Evolutionary conservation across 2,113 vertebrate genomes (phyloP).

Genomic region (Syngnathus scovelli): DNA sequence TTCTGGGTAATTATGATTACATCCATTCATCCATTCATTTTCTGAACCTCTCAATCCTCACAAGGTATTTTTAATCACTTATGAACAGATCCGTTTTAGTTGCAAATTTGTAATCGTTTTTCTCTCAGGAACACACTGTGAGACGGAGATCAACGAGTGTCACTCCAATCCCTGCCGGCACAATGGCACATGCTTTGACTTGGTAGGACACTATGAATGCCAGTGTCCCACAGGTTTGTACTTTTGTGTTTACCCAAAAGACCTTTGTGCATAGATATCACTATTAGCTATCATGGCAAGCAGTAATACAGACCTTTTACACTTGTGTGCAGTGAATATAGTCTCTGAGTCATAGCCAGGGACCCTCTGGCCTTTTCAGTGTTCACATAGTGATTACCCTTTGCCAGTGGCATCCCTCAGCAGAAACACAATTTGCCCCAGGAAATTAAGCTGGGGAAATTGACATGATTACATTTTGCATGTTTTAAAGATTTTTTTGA

Average conservation of each 20-base stretch:
- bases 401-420: conserved; percentile 8
- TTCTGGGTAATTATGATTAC: background rate
- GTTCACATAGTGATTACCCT: conserved; percentile 25
- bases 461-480: conserved; percentile 11
- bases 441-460: conserved; percentile 12
- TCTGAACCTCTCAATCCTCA: too few relatives aligned
- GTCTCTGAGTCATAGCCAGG: conserved; percentile 10
- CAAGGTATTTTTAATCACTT: background rate
- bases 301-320: conserved; percentile 6
- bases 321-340: conserved; percentile 6
- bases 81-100: background rate
- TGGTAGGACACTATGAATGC: conserved; percentile 67
- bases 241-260: conserved; percentile 1
- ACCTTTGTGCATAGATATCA: conserved; percentile 4
- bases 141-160: conserved; percentile 70
- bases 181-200: conserved; percentile 68
- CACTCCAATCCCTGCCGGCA: conserved; percentile 70
- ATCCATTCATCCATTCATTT: too few relatives aligned
- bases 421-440: conserved; percentile 16
- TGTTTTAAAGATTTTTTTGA: conserved; percentile 5
- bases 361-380: conserved; percentile 16
- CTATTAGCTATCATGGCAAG: conserved; percentile 12
- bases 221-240: conserved; percentile 72
- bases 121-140: conserved; percentile 68
- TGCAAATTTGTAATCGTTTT: background rate